phyloP scores from a whole-genome alignment of 2,888 invertebrate genomes.

The Ichneumoninae sp. region DNA sequence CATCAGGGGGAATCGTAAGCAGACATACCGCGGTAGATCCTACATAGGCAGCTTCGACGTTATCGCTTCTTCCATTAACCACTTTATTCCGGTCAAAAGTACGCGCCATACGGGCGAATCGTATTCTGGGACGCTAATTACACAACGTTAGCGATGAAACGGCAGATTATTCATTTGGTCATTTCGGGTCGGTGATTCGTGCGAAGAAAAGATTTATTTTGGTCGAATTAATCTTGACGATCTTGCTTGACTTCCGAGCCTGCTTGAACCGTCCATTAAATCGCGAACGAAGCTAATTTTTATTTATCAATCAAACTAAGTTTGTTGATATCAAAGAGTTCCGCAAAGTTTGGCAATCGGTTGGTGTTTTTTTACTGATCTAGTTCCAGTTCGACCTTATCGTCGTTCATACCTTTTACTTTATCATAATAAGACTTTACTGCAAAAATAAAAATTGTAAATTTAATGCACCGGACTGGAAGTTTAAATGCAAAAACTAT shows the following conservation, averaged over 20 bases:
- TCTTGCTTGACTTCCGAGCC: neutral
- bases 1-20: neutral
- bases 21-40: neutral
- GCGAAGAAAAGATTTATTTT: no score
- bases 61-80: slow-evolving; percentile 16
- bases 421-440: no score
- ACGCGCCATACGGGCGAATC: slow-evolving; percentile 8
- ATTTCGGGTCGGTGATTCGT: neutral
- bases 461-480: no score
- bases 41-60: slow-evolving; percentile 3
- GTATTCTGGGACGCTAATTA: slow-evolving; percentile 16
- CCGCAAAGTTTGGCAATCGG: neutral
- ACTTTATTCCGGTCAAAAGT: neutral
- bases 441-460: no score
- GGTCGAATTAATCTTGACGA: neutral
- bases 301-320: neutral
- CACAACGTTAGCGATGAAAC: slow-evolving; percentile 3
- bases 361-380: neutral
- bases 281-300: neutral
- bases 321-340: neutral
- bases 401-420: no score
- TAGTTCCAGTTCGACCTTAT: no score
- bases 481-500: no score
- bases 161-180: neutral
- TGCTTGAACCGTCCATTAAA: neutral